phyloP scores from a whole-genome alignment of 1,140 invertebrate species.

The Harlomillsia oculata region DNA sequence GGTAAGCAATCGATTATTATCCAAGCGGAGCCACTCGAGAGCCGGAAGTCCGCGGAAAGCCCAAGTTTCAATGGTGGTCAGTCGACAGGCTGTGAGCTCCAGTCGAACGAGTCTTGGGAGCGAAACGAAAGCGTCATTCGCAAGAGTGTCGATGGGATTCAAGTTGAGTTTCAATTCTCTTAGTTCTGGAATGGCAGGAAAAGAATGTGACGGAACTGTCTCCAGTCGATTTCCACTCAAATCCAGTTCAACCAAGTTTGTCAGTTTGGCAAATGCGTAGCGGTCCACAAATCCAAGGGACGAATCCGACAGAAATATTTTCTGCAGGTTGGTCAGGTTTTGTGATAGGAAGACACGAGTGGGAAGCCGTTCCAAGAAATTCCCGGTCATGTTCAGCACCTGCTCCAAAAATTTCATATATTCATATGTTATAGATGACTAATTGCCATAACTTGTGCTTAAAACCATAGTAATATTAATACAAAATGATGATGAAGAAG shows the following conservation, averaged over 20 bases:
- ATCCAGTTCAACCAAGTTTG: constrained; percentile 66
- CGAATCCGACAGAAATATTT: constrained; percentile 59
- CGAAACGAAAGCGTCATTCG: constrained; percentile 56
- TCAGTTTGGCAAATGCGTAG: constrained; percentile 57
- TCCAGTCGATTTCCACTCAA: constrained; percentile 60
- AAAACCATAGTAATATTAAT: not conserved
- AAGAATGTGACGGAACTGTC: constrained; percentile 56
- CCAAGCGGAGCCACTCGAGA: constrained; percentile 63
- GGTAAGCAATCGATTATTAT: constrained; percentile 58
- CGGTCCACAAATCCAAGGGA: constrained; percentile 52
- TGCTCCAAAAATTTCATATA: not conserved
- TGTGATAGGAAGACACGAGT: constrained; percentile 60
- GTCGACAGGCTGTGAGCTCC: constrained; percentile 59
- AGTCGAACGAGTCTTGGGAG: constrained; percentile 59
- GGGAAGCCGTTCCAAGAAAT: constrained; percentile 53
- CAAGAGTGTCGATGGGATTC: constrained; percentile 59
- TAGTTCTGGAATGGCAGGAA: constrained; percentile 59
- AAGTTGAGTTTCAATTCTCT: constrained; percentile 61
- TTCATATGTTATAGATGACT: not conserved
- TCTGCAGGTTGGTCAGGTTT: constrained; percentile 65
- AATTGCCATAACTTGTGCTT: not conserved
- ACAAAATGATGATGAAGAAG: not conserved
- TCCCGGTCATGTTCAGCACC: constrained; percentile 62
- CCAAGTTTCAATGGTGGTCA: constrained; percentile 53
- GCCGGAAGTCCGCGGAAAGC: constrained; percentile 63